Base-by-base conservation (phyloP, 2,888 invertebrate genomes). In the Patella ulyssiponensis region DNA sequence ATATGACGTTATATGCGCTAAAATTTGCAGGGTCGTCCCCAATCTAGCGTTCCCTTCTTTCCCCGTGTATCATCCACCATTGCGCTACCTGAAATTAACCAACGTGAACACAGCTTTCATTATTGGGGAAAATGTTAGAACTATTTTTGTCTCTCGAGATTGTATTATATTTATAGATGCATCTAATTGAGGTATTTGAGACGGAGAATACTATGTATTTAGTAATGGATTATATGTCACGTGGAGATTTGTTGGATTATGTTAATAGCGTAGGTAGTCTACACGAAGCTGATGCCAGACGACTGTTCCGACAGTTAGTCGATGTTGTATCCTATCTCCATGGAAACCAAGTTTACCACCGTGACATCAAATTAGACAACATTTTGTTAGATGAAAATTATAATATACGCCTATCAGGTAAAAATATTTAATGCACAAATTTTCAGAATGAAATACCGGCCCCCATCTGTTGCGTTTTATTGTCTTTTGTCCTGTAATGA, bases 281-380 rank as follows among this genome's bases (percentile, higher is more conserved):
- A 33, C 23, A 56, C 4, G 84, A 84, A 73, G 77, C 77, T 9
- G 84, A 84, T 72, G 77, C 80, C 51, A 74, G 84, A 17, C 76
- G 81, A 14, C 52, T 83, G 17, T 83, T 84, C 69, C 77, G 79
- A 20, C 84, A 84, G 73, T 69, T 83, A 11, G 44, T 84, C 3
- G 77, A 79, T 23, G 79, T 79, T n/a, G 81, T 84, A 12, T 20
- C 20, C 20, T 79, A 77, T 69, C 73, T 80, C 17, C 84, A 84
- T 73, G 71, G 51, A 12, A 72, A 76, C 15, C 54, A 73, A 56
- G 78, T 83, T 64, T 81, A 76, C 51, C 84, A 84, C 71, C 77
- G 82, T 27, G 81, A 83, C 69, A 79, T 84, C 71, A 84, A 82
- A 73, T 72, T 79, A 11, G 82, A 82, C 17, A 82, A 83, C 74